Evolutionary conservation across 2,113 vertebrate genomes (phyloP), one percentile per base, ranked within the genome.

Genomic region (Trematocara marginatum): DNA sequence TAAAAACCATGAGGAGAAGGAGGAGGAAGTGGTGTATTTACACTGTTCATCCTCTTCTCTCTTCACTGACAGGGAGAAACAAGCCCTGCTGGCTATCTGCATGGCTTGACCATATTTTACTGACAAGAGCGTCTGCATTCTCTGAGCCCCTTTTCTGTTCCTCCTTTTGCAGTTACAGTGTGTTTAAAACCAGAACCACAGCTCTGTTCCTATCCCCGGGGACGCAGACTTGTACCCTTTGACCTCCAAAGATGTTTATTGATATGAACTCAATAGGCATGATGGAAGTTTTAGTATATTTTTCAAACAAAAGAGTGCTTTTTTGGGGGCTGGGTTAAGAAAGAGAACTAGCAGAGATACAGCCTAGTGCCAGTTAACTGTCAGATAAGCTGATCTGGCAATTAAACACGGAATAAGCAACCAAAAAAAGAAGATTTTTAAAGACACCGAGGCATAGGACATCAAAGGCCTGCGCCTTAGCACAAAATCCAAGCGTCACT

Each of bases 21-120:
- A 83, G 79, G 84, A 95, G 92, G 92, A 95, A 94, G 93, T 87
- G 76, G 83, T 91, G 78, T 94, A 95, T 96, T 95, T 96, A 92
- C 12, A 61, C 84, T 92, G 86, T 90, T 91, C 92, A 88, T 86
- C 90, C 87, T 83, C 88, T 91, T 81, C 76, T 92, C 79, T 95
- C 91, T 89, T 92, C 76, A 79, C 88, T 93, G 92, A 93, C 89
- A 95, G 87, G 84, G 91, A 79, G 89, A 92, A 95, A 95, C 92
- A 92, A 92, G 89, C 86, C 85, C 93, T 92, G 92, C 90, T 93
- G 92, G 90, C 86, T 84, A 89, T 93, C 89, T 82, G 88, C 35
- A 83, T 61, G 20, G 79, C 35, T 83, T 87, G 81, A 76, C 51
- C 80, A 89, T 93, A 83, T 90, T 92, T 92, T 81, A 86, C 82